Percentiles rank a stretch among this genome's conserved stretches.
Evolutionary conservation across 1,140 invertebrate genomes (phyloP).

Genomic region (Chironomus striatipennis): DNA sequence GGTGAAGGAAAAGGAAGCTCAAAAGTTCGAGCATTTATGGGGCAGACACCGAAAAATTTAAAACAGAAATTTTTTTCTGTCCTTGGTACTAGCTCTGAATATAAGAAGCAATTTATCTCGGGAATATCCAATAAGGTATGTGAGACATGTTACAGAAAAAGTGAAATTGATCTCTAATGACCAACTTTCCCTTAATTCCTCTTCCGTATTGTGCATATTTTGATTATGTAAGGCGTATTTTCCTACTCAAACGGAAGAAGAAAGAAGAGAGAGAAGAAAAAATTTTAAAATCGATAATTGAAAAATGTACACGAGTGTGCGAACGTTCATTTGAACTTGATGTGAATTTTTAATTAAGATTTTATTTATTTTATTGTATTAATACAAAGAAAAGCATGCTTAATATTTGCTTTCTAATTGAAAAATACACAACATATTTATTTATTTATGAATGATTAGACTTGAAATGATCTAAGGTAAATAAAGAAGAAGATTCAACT

Average conservation of each 20-base stretch:
- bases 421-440: too few species aligned
- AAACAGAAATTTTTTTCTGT: constrained; percentile 42
- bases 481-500: too few species aligned
- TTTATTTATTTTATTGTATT: too few species aligned
- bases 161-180: too few species aligned
- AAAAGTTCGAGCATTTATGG: constrained; percentile 42
- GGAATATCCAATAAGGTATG: constrained; percentile 42
- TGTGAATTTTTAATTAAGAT: too few species aligned
- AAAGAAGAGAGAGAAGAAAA: background rate
- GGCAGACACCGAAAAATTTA: constrained; percentile 39
- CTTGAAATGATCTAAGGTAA: too few species aligned
- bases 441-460: too few species aligned
- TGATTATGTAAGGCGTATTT: background rate
- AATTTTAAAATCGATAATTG: constrained; percentile 15
- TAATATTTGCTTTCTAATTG: too few species aligned
- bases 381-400: too few species aligned
- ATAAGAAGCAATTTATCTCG: constrained; percentile 32
- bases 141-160: background rate
- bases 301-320: background rate
- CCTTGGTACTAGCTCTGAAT: constrained; percentile 41
- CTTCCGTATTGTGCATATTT: too few species aligned
- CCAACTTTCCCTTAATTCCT: too few species aligned
- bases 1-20: constrained; percentile 36
- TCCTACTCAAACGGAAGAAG: background rate
- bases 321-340: too few species aligned